These are phyloP conservation scores for Scatophagus argus DNA, from an alignment of 2,113 vertebrate species.

Conservation along the genomic window DNA sequence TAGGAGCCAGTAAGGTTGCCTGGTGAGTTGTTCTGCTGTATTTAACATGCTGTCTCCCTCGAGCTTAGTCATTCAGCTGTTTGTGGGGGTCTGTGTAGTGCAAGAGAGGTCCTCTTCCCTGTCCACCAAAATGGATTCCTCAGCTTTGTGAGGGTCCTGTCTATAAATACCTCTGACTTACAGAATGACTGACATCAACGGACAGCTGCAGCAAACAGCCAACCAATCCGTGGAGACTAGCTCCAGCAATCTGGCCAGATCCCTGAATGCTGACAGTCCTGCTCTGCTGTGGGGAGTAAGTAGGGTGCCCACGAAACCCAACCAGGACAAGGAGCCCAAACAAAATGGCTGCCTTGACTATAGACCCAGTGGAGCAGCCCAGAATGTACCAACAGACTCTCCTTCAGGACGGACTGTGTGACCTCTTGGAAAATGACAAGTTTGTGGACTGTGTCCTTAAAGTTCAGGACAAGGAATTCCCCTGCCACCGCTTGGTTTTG, in stretches of 20 bases:
- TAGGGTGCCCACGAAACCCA: constrained; percentile 49
- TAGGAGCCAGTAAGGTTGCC: not conserved
- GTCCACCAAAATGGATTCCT: constrained; percentile 77
- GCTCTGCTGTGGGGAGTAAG: constrained; percentile 63
- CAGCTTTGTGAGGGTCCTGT: constrained; percentile 81
- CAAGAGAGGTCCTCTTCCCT: constrained; percentile 78
- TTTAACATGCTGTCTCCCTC: constrained; percentile 37
- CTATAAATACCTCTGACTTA: constrained; percentile 86
- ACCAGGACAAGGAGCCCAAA: constrained; percentile 38
- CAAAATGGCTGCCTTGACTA: constrained; percentile 87
- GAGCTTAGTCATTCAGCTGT: constrained; percentile 73
- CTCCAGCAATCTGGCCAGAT: constrained; percentile 43
- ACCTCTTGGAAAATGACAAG: constrained; percentile 92
- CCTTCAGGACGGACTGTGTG: constrained; percentile 96
- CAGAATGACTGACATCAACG: constrained; percentile 75
- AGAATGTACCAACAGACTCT: constrained; percentile 95
- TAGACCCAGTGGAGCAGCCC: constrained; percentile 90
- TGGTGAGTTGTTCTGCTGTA: constrained; percentile 43
- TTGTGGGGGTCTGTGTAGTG: constrained; percentile 71
- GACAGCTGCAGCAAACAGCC: constrained; percentile 79
- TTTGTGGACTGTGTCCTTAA: constrained; percentile 94
- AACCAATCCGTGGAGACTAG: constrained; percentile 39
- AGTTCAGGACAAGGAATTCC: constrained; percentile 90
- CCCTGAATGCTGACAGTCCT: constrained; percentile 61
- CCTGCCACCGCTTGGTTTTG: constrained; percentile 92